Percentiles rank a stretch among this genome's conserved stretches.
Evolutionary conservation across 2,113 vertebrate genomes (phyloP).

Genomic region (Aythya baeri): DNA sequence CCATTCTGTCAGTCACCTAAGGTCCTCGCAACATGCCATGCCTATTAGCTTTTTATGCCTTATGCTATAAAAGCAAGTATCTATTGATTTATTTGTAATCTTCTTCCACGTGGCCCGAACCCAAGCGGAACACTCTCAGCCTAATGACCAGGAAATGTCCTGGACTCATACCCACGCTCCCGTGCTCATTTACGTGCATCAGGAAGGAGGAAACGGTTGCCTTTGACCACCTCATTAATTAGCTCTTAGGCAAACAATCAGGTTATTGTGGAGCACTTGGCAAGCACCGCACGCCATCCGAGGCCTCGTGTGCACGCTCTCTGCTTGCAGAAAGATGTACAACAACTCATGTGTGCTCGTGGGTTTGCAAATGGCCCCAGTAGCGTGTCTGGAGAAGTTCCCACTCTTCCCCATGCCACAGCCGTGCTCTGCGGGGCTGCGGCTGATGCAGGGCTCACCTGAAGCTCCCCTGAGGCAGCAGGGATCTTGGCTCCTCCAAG

Average conservation of each 20-base stretch:
- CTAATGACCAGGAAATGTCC: neutral
- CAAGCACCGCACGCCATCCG: fast-evolving
- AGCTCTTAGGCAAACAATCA: neutral
- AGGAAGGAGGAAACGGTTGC: neutral
- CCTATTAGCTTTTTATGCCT: neutral
- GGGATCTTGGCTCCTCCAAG: fast-evolving
- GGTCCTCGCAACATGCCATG: neutral
- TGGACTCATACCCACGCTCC: neutral
- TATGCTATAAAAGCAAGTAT: neutral
- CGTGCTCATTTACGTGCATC: neutral
- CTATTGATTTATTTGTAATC: neutral
- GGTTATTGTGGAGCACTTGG: neutral
- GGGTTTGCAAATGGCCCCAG: neutral
- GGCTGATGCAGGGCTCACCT: neutral
- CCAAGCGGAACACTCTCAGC: neutral
- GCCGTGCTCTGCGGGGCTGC: fast-evolving
- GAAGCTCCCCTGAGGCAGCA: too few species aligned
- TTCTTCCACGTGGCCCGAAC: neutral
- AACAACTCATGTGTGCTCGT: fast-evolving
- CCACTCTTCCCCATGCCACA: neutral
- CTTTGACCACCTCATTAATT: neutral
- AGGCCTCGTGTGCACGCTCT: fast-evolving
- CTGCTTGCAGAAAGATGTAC: neutral
- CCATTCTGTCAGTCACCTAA: neutral
- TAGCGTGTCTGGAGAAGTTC: neutral